Conservation (phyloP, 2,888 invertebrate species). For the Andrena praecox region DNA sequence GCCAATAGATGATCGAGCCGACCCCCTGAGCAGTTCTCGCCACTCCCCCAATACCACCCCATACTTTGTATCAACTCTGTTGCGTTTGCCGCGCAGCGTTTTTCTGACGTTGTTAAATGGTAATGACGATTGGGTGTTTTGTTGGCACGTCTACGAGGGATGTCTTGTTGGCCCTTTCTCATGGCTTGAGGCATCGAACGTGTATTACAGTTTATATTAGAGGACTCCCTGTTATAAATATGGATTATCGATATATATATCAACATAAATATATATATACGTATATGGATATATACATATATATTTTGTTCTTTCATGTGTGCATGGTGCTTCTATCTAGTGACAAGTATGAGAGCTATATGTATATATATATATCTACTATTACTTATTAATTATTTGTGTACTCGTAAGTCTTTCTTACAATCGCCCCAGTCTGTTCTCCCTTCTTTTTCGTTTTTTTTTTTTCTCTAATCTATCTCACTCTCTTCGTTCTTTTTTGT, state of each 20-base stretch:
- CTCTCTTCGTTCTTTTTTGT: too few species aligned
- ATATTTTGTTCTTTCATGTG: conserved; percentile 72
- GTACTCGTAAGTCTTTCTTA: conserved; percentile 58
- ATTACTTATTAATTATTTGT: conserved; percentile 55
- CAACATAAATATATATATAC: conserved; percentile 61
- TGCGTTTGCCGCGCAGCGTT: conserved; percentile 53
- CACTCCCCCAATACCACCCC: conserved; percentile 20
- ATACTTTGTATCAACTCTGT: conserved; percentile 31
- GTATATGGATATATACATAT: conserved; percentile 62
- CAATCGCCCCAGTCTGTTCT: conserved; percentile 40
- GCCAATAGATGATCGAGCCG: conserved; percentile 53
- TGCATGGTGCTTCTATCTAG: conserved; percentile 82
- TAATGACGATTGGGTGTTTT: conserved; percentile 78
- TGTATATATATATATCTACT: conserved; percentile 53
- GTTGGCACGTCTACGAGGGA: conserved; percentile 79
- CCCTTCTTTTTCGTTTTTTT: conserved; percentile 51
- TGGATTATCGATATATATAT: conserved; percentile 63
- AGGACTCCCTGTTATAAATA: conserved; percentile 66
- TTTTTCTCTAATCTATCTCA: conserved; percentile 29
- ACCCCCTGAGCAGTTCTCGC: conserved; percentile 33
- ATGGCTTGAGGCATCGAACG: conserved; percentile 78
- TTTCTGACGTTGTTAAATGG: conserved; percentile 76
- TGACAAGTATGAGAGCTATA: conserved; percentile 78
- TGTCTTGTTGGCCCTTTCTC: conserved; percentile 68
- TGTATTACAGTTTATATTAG: conserved; percentile 71